Base-by-base conservation (phyloP, 2,113 vertebrate species). In the Melanotaenia duboulayi region DNA sequence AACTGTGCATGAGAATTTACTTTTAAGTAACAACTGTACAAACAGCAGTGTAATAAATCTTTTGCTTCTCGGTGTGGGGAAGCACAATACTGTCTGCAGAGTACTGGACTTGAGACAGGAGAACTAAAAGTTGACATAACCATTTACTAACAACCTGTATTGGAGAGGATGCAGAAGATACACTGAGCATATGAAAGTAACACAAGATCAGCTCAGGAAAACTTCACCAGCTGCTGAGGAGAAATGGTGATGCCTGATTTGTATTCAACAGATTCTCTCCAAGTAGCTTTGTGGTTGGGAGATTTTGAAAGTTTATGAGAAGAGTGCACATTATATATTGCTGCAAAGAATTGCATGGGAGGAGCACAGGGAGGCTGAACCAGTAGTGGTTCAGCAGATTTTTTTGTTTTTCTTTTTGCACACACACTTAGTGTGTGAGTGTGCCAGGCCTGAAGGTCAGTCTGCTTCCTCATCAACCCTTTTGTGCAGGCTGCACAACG, bases 371-470 rank as follows among this genome's bases (percentile, higher is more conserved):
- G 73, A 74, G 73, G 82, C 54, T 70, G 79, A 76, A 73, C 65
- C 89, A 88, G 87, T 76, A 83, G 74, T 81, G 88, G 84, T 91
- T 88, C 83, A 85, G 83, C 77, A 80, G 76, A 62, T 35, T 67
- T 84, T 80, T 75, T 75, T 54, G 65, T 66, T 17, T 73, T 70
- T 17, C 70, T 74, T 77, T 85, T 72, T 60, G 46, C 72, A 73
- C 83, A 82, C 79, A 89, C 87, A 87, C 84, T 87, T 85, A 81
- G 80, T 88, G 83, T n/a, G n/a, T n/a, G 84, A 69, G 40, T 83
- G 88, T 90, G 90, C 89, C 90, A 91, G 84, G 76, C 77, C 87
- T 92, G 89, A 94, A 94, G 91, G 92, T 93, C 93, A 90, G 82
- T 63, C 57, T 81, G 87, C 68, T 84, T 90, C 83, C 83, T 89